phyloP scores from a whole-genome alignment of 2,888 invertebrate genomes.

The Boloria euphrosyne region DNA sequence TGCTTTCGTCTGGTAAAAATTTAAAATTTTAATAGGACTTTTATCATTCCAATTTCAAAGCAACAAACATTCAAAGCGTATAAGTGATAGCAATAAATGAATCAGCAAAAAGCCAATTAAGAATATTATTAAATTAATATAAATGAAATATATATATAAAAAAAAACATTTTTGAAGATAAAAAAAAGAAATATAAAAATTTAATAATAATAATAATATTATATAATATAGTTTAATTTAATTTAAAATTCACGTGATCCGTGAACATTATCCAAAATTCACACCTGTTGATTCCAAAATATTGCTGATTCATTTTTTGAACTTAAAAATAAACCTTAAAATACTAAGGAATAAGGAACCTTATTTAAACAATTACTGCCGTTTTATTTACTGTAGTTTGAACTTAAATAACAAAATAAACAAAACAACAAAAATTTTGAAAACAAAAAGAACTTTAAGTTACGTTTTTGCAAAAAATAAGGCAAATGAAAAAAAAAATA shows the following conservation, averaged over 20 bases:
- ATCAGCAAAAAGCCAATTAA: slow-evolving; percentile 1
- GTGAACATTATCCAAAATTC: too few species aligned
- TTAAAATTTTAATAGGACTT: neutral
- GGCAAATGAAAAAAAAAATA: slow-evolving; percentile 19
- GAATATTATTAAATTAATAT: neutral
- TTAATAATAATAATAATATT: too few species aligned
- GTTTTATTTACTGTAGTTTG: slow-evolving; percentile 4
- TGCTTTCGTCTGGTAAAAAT: neutral
- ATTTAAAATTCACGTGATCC: too few species aligned
- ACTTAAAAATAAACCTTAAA: slow-evolving; percentile 23
- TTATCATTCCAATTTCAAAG: neutral
- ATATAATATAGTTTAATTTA: too few species aligned
- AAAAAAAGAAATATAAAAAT: neutral
- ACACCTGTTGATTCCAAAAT: too few species aligned
- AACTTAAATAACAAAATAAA: slow-evolving; percentile 9
- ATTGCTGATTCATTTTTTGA: slow-evolving; percentile 13
- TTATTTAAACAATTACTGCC: slow-evolving; percentile 22
- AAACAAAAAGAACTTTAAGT: slow-evolving; percentile 2
- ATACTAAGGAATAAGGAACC: slow-evolving; percentile 29
- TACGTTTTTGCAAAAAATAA: slow-evolving; percentile 10
- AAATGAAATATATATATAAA: too few species aligned
- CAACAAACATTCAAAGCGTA: slow-evolving; percentile 1
- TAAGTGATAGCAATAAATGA: slow-evolving; percentile 6
- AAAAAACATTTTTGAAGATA: slow-evolving; percentile 19
- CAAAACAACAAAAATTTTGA: neutral